These are phyloP conservation scores for Autographa pulchrina DNA, from an alignment of 2,888 invertebrate genomes.

Conservation along the genomic window DNA sequence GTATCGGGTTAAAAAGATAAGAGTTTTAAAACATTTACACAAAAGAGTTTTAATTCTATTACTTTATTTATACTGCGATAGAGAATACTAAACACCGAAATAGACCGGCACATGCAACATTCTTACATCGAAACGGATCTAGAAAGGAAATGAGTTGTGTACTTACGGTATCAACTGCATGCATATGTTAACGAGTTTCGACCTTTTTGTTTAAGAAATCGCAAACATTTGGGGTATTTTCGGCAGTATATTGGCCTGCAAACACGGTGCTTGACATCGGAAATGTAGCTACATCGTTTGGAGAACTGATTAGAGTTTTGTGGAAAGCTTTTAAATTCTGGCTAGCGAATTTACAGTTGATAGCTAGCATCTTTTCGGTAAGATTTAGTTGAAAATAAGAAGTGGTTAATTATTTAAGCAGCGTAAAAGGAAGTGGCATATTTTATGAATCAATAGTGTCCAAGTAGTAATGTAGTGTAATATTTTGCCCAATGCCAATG, in stretches of 20 bases:
- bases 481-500: too few relatives aligned
- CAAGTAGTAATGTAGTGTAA: too few relatives aligned
- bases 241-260: not conserved
- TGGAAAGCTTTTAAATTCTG: not conserved
- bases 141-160: constrained; percentile 62
- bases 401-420: too few relatives aligned
- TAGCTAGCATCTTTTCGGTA: too few relatives aligned
- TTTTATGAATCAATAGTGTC: too few relatives aligned
- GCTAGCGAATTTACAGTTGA: not conserved
- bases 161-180: constrained; percentile 53
- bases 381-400: too few relatives aligned
- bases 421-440: too few relatives aligned
- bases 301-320: not conserved
- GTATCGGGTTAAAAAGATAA: too few relatives aligned
- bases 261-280: not conserved
- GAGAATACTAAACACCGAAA: constrained; percentile 46
- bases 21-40: not conserved
- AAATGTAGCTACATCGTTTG: not conserved
- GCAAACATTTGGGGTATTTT: constrained; percentile 27
- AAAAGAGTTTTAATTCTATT: constrained; percentile 38
- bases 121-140: constrained; percentile 49
- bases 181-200: constrained; percentile 42
- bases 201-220: constrained; percentile 35
- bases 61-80: constrained; percentile 13
- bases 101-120: constrained; percentile 38